phyloP scores from a whole-genome alignment of 2,113 vertebrate genomes.

The Gallinago undulata region DNA sequence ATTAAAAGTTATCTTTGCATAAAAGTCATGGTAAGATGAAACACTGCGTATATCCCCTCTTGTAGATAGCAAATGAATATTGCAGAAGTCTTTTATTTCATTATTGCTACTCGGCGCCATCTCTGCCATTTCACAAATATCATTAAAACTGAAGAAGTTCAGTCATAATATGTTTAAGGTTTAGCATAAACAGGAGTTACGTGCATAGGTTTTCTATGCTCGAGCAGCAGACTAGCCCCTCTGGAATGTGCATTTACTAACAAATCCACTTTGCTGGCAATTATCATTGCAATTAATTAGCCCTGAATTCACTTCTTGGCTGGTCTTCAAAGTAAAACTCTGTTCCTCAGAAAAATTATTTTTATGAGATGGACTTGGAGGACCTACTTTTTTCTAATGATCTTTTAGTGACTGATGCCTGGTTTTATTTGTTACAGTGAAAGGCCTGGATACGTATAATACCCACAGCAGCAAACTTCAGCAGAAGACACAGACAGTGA shows the following conservation, averaged over 20 bases:
- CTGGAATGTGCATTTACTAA: not conserved
- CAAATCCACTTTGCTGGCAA: not conserved
- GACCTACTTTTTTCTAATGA: not conserved
- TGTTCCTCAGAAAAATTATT: not conserved
- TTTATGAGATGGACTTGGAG: not conserved
- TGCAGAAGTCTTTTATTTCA: not conserved
- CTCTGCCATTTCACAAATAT: not conserved
- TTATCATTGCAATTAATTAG: not conserved
- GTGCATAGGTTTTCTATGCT: not conserved
- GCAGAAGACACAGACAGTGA: not conserved
- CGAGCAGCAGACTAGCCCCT: not conserved
- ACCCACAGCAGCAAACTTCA: not conserved
- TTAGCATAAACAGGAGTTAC: not conserved
- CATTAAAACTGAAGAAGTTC: constrained; percentile 6
- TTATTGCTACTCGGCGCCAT: not conserved
- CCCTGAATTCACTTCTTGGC: not conserved
- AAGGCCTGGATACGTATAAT: not conserved
- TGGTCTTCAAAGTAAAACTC: not conserved
- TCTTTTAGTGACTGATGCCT: not conserved
- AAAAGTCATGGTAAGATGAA: not conserved
- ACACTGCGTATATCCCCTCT: not conserved
- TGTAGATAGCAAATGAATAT: not conserved
- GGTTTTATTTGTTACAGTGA: not conserved
- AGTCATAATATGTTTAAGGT: not conserved
- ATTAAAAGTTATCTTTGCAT: not conserved